Base-by-base conservation (phyloP, 30 jellyfish, hydroid and myxozoan genomes). In the Aurelia aurita region DNA sequence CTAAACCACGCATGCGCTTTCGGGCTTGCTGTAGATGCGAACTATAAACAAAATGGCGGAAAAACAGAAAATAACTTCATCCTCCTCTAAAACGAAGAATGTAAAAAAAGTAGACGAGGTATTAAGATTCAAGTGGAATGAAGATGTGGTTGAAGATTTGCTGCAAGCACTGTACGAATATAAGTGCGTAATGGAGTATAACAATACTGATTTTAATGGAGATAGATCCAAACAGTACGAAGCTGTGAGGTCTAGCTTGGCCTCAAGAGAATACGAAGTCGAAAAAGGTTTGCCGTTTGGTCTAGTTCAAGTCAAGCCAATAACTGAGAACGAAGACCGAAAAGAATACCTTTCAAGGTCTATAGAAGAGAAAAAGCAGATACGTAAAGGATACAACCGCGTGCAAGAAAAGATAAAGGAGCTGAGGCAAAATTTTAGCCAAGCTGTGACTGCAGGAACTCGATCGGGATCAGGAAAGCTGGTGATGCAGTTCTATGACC, bases 401-500 rank as follows among this genome's bases (percentile, higher is more conserved):
- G 51, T 67, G 15, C 55, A 67, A 29, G 79, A 67, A 67, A 67
- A 67, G 27, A 67, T 67, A 25, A 67, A 67, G 79, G 79, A 67
- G 39, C 57, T 67, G 29, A 35, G 83, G 45, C 83, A 71, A 19
- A 71, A 71, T 16, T 71, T 71, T 26, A 32, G 69, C 23, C 23
- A 71, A 12, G 83, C 83, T 35, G 83, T 71, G 35, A 71, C 83
- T 4, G 20, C 63, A 8, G 83, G 83, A 49, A 35, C 61, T 22
- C 67, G 83, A 46, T 32, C 69, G 43, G 67, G 83, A 32, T 32
- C 69, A 12, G 83, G 83, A 14, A 71, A 71, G 20, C 11, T 71
- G 46, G 83, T 71, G 16, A 44, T 71, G 49, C 44, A 71, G 68
- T 71, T 71, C 69, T 71, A 71, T 71, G 83, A 71, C n/a, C 69